Conservation (phyloP, 2,888 invertebrate species). For the Colostygia pectinataria region DNA sequence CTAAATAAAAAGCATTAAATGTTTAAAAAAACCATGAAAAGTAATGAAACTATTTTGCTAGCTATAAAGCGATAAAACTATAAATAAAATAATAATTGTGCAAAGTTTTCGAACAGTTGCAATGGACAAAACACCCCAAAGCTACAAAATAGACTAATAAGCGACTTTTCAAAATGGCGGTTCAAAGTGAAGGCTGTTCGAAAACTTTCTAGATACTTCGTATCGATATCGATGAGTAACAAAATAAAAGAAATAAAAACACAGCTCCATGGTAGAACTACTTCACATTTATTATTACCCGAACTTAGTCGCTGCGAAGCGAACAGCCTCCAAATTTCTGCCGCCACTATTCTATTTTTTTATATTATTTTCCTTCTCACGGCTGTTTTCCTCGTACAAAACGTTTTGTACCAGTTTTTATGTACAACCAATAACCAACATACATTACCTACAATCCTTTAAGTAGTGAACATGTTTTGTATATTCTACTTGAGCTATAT, state of each 20-base stretch:
- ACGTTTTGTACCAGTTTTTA: conserved; percentile 87
- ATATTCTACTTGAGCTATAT: background rate
- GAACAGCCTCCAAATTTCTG: conserved; percentile 84
- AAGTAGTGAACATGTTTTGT: background rate
- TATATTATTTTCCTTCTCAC: conserved; percentile 49
- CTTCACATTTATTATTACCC: conserved; percentile 65
- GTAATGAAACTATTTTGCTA: too few species aligned
- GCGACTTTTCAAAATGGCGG: conserved; percentile 73
- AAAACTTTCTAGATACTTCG: conserved; percentile 81
- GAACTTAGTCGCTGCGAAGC: conserved; percentile 75
- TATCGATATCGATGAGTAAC: conserved; percentile 64
- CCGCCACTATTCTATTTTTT: conserved; percentile 72
- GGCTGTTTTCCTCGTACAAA: conserved; percentile 65
- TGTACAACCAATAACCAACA: conserved; percentile 47
- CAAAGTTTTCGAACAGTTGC: conserved; percentile 85
- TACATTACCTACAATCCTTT: background rate
- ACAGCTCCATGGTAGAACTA: conserved; percentile 64
- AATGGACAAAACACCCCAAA: conserved; percentile 66
- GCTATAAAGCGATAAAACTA: conserved; percentile 1
- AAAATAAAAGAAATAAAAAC: conserved; percentile 63
- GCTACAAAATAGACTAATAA: conserved; percentile 51
- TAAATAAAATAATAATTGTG: conserved; percentile 44
- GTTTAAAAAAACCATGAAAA: background rate
- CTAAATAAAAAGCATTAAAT: background rate
- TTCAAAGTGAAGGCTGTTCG: conserved; percentile 86